Conservation (phyloP, 2,888 invertebrate species). For the Stictocephala bisonia region DNA sequence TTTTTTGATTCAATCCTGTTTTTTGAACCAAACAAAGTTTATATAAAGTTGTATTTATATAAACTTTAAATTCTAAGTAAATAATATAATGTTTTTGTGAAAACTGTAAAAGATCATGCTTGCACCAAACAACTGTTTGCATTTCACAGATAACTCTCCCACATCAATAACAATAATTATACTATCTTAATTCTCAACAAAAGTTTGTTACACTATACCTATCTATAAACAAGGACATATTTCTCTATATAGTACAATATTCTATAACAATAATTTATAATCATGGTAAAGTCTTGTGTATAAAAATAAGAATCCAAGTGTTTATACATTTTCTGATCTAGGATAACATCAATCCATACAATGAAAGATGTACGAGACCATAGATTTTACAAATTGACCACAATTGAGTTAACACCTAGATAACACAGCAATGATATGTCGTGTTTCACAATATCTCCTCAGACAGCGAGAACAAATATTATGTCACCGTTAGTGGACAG, state of each 20-base stretch:
- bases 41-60: too few relatives aligned
- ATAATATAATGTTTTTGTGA: too few relatives aligned
- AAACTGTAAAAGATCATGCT: too few relatives aligned
- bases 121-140: too few relatives aligned
- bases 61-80: too few relatives aligned
- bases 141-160: not conserved
- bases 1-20: too few relatives aligned
- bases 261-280: constrained; percentile 33
- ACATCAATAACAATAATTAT: constrained; percentile 28
- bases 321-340: constrained; percentile 38
- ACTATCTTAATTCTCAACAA: constrained; percentile 25
- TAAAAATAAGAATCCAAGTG: constrained; percentile 41
- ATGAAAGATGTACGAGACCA: constrained; percentile 28
- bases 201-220: constrained; percentile 27
- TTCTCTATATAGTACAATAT: constrained; percentile 19
- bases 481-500: not conserved
- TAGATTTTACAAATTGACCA: constrained; percentile 41
- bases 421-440: constrained; percentile 35
- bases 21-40: too few relatives aligned
- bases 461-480: constrained; percentile 18
- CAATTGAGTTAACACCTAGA: constrained; percentile 33
- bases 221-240: constrained; percentile 32
- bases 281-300: constrained; percentile 41
- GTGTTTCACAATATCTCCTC: constrained; percentile 22
- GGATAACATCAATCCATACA: constrained; percentile 40